Conservation (phyloP, 35 echinoderm and acorn worm genomes). For the Heliocidaris erythrogramma region DNA sequence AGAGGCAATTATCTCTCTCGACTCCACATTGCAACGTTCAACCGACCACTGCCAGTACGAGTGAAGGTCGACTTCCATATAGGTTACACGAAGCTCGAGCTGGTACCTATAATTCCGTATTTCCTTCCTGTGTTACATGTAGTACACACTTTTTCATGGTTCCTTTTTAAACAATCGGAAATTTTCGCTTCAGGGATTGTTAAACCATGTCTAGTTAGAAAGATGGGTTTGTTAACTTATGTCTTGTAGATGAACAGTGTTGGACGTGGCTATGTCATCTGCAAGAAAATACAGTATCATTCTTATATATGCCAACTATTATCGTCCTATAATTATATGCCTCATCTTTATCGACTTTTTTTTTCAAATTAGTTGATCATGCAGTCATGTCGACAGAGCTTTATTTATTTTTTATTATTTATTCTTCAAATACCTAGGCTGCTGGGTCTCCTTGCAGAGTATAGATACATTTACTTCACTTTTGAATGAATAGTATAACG, state of each 20-base stretch:
- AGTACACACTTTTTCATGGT: background rate
- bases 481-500: too few species aligned
- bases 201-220: background rate
- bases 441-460: too few species aligned
- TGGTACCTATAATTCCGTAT: conserved; percentile 9
- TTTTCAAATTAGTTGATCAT: too few species aligned
- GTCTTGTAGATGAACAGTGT: background rate
- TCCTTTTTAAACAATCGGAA: background rate
- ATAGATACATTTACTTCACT: too few species aligned
- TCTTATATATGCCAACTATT: background rate
- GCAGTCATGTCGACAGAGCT: too few species aligned
- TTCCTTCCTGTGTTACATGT: background rate
- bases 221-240: background rate
- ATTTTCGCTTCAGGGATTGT: background rate
- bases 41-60: background rate
- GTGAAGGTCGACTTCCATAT: background rate
- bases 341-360: too few species aligned
- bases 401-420: too few species aligned
- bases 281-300: background rate
- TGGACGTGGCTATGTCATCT: background rate
- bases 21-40: background rate
- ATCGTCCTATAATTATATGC: background rate
- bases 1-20: background rate
- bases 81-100: background rate
- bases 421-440: too few species aligned